A percentile compares a stretch with the other conserved stretches of the same genome.
phyloP scores from a whole-genome alignment of 2,888 invertebrate genomes.

The Criorhina ranunculi region DNA sequence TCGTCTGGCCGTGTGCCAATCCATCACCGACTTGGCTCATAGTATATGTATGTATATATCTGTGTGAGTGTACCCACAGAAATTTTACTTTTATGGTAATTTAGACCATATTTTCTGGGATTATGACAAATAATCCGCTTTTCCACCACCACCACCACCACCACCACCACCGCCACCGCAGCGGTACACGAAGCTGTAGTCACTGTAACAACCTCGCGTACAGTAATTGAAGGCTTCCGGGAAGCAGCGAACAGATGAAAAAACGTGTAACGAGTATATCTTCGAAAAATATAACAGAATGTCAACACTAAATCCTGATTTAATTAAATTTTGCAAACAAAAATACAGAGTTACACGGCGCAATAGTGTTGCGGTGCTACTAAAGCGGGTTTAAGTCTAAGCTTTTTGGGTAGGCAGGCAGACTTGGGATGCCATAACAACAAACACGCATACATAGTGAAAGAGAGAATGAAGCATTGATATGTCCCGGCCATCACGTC shows the following conservation, averaged over 20 bases:
- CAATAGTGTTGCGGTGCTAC: neutral
- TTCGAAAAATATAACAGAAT: conserved; percentile 57
- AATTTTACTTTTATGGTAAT: conserved; percentile 71
- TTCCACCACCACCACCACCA: too few relatives aligned
- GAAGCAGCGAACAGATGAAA: conserved; percentile 28
- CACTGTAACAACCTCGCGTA: neutral
- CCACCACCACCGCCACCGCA: too few relatives aligned
- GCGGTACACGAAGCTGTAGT: neutral
- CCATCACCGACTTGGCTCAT: conserved; percentile 12
- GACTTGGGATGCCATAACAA: too few relatives aligned
- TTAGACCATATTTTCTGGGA: conserved; percentile 72
- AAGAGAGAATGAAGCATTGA: conserved; percentile 52
- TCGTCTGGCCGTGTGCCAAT: conserved; percentile 63
- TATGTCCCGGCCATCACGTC: conserved; percentile 48
- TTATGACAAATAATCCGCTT: conserved; percentile 75
- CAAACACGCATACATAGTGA: too few relatives aligned
- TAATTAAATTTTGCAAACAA: conserved; percentile 69
- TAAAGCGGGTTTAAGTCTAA: conserved; percentile 51
- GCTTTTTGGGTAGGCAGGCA: conserved; percentile 17
- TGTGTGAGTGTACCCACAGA: conserved; percentile 38
- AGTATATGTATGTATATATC: neutral
- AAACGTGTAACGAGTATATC: conserved; percentile 55
- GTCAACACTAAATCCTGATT: conserved; percentile 74
- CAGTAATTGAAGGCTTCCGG: conserved; percentile 48
- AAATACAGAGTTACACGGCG: conserved; percentile 38